Evolutionary conservation across 1,140 invertebrate genomes (phyloP), one percentile per base, ranked within the genome.

Genomic region (Pteromalus puparum): DNA sequence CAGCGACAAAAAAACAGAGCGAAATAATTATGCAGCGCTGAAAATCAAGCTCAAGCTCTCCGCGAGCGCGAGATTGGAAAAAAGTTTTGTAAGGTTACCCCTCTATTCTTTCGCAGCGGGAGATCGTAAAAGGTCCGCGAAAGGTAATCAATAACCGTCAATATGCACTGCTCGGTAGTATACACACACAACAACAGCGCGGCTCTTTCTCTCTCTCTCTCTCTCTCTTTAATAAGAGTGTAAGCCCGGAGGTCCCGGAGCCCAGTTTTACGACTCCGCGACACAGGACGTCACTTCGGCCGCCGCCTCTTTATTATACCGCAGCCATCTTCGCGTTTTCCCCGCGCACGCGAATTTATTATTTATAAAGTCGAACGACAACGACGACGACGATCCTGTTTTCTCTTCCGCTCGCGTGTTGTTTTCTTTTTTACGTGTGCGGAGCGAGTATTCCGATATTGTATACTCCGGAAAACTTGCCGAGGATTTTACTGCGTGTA

Each of bases 201-300:
- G 48, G 48, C 53, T 61, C 53, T 61, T 5, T 53, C 18, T 53
- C 48, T 53, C 48, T 48, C 46, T 10, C 15, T 15, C 0, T 48
- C 46, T 70, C 67, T 21, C 12, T 89, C 89, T 90, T 92, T 91
- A 91, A 91, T 91, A 92, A 92, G 89, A 90, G 87, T 88, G 87
- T 88, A 89, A 90, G 87, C 87, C 85, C 82, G 86, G 85, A 89
- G 88, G 89, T 87, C 87, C 84, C 86, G 75, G 89, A 89, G 88
- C 87, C 88, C 89, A 87, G 88, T 91, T 92, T 92, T 92, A 92
- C 88, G 90, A 91, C 88, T 90, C 83, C 84, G 88, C 88, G 90
- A 92, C 91, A 92, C 89, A 91, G 90, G 89, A 92, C 90, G 89
- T 92, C 91, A 92, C 91, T 92, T 92, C 89, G 75, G 88, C 88